Evolutionary conservation across 2,888 invertebrate species (phyloP).

Genomic region (Gerris lacustris): DNA sequence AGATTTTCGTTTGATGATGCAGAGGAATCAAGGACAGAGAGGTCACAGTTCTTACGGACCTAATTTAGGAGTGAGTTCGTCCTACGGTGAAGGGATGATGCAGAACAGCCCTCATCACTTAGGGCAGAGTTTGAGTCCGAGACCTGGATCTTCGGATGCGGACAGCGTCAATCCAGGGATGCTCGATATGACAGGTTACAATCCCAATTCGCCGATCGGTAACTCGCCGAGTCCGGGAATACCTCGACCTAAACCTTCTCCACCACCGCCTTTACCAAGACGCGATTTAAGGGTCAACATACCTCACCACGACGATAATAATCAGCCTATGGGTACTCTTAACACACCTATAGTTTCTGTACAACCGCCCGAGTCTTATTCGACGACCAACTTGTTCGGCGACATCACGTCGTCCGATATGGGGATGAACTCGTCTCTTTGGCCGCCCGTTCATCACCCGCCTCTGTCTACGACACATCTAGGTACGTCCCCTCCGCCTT

Average conservation of each 20-base stretch:
- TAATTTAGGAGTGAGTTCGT: slow-evolving; percentile 74
- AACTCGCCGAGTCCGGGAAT: slow-evolving; percentile 45
- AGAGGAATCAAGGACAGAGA: slow-evolving; percentile 63
- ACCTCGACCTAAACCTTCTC: slow-evolving; percentile 37
- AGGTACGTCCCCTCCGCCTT: neutral
- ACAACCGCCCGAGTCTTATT: neutral
- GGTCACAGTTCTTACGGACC: slow-evolving; percentile 56
- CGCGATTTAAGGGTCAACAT: slow-evolving; percentile 78
- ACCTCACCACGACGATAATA: slow-evolving; percentile 68
- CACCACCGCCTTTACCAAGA: slow-evolving; percentile 30
- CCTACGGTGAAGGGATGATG: slow-evolving; percentile 65
- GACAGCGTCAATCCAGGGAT: slow-evolving; percentile 66
- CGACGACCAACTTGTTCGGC: neutral
- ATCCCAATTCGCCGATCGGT: slow-evolving; percentile 72
- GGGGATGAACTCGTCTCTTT: neutral
- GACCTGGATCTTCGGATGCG: slow-evolving; percentile 90
- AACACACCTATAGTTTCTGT: neutral
- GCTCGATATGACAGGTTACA: slow-evolving; percentile 83
- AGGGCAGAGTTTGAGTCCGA: slow-evolving; percentile 77
- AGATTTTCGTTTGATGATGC: slow-evolving; percentile 93
- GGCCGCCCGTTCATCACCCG: neutral
- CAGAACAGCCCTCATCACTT: slow-evolving; percentile 80
- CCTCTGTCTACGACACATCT: neutral
- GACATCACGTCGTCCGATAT: neutral
- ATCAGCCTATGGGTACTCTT: neutral